Evolutionary conservation across 2,888 invertebrate genomes (phyloP), one percentile per base, ranked within the genome.

Genomic region (Brenthis hecate): DNA sequence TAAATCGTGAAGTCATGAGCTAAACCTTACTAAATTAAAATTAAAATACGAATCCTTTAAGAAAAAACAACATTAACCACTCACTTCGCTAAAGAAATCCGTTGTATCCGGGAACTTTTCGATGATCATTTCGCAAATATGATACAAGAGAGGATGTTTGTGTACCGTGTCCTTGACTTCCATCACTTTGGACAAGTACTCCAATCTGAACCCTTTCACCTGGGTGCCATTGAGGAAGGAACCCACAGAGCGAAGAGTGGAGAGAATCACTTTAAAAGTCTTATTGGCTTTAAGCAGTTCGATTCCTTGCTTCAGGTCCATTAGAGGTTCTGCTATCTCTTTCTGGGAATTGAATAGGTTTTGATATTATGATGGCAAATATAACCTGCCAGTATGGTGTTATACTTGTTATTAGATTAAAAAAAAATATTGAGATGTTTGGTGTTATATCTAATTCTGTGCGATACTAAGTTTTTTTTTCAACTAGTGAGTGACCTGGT

Each of bases 81-180:
- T 89, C 88, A 97, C 98, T 94, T 99, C 99, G 61, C 99, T 99
- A 89, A 99, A 99, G 75, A 99, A 95, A 93, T 99, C 99, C 19
- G 98, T 96, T 23, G 98, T 97, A 77, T 99, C 98, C 1, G 98
- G 97, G 88, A 97, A 98, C 86, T 98, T 97, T 83, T 99, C 99
- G 93, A 99, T 97, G 72, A 99, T 98, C 94, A 99, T 98, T 87
- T 98, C 97, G 86, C 99, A 99, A 75, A 99, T 94, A 88, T 99
- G 99, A 89, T 99, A 98, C 71, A 99, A 94, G 71, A 99, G 93
- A 6, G 99, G 98, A 91, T 99, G 99, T 88, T 99, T 99, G 88
- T 99, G 98, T 54, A 99, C 99, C 0, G 99, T 99, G 89, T 99
- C 99, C 92, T 99, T 99, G 56, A 99, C 98, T 94, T 99, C 98